Evolutionary conservation across 2,888 invertebrate genomes (phyloP).

Genomic region (Mythimna lalbum): DNA sequence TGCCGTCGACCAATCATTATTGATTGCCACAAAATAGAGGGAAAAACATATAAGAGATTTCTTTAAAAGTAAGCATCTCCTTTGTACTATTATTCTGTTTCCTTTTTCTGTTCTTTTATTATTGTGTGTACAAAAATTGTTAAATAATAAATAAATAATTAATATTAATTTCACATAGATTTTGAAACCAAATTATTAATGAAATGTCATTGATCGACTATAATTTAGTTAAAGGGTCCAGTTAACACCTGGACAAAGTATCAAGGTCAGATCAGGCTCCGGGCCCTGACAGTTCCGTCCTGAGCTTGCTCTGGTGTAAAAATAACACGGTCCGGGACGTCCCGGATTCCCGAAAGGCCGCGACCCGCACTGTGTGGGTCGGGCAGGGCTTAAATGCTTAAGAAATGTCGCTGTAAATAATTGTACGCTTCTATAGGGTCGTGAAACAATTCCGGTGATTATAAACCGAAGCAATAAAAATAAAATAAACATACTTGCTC

Average conservation of each 20-base stretch:
- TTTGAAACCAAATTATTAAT: neutral
- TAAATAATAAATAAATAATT: neutral
- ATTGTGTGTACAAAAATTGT: too few relatives aligned
- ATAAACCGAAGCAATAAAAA: neutral
- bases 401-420: neutral
- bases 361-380: conserved; percentile 1
- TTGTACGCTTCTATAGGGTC: neutral
- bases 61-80: too few relatives aligned
- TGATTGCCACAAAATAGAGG: neutral
- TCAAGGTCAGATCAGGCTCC: neutral
- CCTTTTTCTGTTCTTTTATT: too few relatives aligned
- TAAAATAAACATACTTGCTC: neutral
- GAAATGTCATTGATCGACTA: neutral
- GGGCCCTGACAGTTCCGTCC: neutral
- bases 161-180: neutral
- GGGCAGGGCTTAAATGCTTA: neutral
- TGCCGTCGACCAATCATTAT: neutral
- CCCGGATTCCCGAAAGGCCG: neutral
- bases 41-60: too few relatives aligned
- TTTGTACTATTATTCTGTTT: too few relatives aligned
- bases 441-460: neutral
- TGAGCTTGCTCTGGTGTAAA: conserved; percentile 9
- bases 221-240: neutral
- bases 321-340: conserved; percentile 1
- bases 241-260: neutral